Evolutionary conservation across 2,113 vertebrate genomes (phyloP).

Genomic region (Nicator chloris): DNA sequence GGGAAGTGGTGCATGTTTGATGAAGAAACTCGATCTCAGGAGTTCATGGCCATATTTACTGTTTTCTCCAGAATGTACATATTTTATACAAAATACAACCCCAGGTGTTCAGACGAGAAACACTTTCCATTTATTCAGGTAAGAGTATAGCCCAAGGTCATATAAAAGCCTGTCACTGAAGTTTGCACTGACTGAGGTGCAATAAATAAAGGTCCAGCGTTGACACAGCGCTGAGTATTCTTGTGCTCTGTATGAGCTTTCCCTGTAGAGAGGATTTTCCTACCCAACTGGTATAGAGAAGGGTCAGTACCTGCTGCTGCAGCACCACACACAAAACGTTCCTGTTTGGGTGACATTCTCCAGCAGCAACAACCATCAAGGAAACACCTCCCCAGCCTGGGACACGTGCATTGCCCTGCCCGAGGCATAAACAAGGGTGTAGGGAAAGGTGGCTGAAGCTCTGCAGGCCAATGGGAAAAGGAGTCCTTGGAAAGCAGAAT

Average conservation of each 20-base stretch:
- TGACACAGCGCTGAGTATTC: background rate
- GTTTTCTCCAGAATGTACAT: conserved; percentile 45
- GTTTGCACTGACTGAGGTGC: background rate
- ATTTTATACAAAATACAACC: conserved; percentile 50
- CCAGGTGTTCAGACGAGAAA: conserved; percentile 49
- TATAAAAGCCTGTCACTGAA: conserved; percentile 18
- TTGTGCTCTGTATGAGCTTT: background rate
- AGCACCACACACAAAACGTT: fast-evolving
- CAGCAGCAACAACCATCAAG: background rate
- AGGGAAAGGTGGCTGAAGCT: background rate
- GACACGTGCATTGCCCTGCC: background rate
- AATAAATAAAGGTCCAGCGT: background rate
- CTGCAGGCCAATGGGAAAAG: background rate
- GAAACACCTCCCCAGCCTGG: background rate
- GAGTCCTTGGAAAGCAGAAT: background rate
- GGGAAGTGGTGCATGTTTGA: conserved; percentile 41
- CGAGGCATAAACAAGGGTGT: background rate
- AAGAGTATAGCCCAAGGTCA: conserved; percentile 56
- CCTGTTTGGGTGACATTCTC: background rate
- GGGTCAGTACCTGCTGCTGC: no score
- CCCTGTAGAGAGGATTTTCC: background rate
- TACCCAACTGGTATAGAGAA: background rate
- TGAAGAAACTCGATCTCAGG: conserved; percentile 39
- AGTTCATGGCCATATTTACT: conserved; percentile 66
- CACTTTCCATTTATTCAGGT: conserved; percentile 44